Base-by-base conservation (phyloP, 1,140 invertebrate species). In the Sycobia sp. region DNA sequence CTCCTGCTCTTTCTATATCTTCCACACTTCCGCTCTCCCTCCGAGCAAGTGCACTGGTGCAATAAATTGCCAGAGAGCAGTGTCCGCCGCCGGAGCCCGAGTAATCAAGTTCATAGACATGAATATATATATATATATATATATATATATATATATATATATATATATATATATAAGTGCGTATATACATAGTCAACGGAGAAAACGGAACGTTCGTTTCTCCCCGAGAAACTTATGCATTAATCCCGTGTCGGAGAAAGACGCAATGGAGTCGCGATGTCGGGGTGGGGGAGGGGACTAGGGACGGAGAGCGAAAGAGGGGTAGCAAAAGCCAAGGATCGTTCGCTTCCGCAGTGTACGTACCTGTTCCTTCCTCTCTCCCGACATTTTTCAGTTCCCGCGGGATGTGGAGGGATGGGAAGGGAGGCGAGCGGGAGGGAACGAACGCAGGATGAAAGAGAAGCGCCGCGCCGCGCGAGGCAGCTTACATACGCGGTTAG, bases 401-500 rank as follows among this genome's bases (percentile, higher is more conserved):
- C 16, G 47, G 34, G 41, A 50, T 46, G 32, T 39, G 13, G 39
- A 44, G 20, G 20, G 8, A 23, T 41, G 9, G 38, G 14, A 14
- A 16, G n/a, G 60, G 57, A 32, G n/a, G n/a, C n/a, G 38, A 62
- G 60, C 41, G 29, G 20, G 9, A 14, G 25, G 47, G 49, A 58
- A 3, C 13, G 47, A 50, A 5, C 2, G n/a, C n/a, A 50, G 66
- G 68, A 68, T 39, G 39, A 50, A 66, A 43, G 55, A 55, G 68
- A 65, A 63, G 59, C 61, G 66, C n/a, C n/a, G n/a, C n/a, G n/a
- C n/a, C 62, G 39, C 66, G 29, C 20, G 67, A 68, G 70, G 68
- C 66, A 77, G 65, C 72, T 77, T 78, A 77, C 73, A 77, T 76
- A 76, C 76, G 76, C 74, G 76, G 76, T 77, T 79, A 73, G 65